phyloP scores from a whole-genome alignment of 2,113 vertebrate genomes.

The Trematomus loennbergii region DNA sequence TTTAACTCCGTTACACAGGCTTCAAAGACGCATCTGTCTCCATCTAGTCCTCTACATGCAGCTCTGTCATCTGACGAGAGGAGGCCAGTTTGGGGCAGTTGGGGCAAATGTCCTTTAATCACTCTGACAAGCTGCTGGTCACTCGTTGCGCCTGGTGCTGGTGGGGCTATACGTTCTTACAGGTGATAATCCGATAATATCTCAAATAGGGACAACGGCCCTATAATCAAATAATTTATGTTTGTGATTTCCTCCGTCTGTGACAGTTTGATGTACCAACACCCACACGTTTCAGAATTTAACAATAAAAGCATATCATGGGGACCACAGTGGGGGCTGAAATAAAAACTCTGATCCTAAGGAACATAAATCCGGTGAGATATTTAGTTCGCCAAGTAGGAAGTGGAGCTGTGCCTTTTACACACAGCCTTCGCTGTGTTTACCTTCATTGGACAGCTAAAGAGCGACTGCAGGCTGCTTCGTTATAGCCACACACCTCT shows the following conservation, averaged over 20 bases:
- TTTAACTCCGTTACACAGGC: background rate
- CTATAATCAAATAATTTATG: background rate
- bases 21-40: conserved; percentile 63
- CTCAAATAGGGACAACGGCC: background rate
- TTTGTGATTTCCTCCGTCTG: background rate
- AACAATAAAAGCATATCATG: background rate
- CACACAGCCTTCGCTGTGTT: too few species aligned
- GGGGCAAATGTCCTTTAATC: conserved; percentile 45
- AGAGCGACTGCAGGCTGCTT: too few species aligned
- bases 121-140: conserved; percentile 51
- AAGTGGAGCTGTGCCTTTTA: too few species aligned
- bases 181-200: background rate
- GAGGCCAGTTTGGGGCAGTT: conserved; percentile 43
- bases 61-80: conserved; percentile 48
- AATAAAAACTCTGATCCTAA: background rate
- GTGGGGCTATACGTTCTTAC: background rate
- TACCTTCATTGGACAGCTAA: too few species aligned
- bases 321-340: background rate
- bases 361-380: background rate
- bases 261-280: background rate
- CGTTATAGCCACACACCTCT: too few species aligned
- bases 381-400: background rate
- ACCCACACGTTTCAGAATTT: background rate
- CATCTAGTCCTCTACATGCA: conserved; percentile 60
- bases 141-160: conserved; percentile 4